phyloP scores from a whole-genome alignment of 2,888 invertebrate genomes.

The Dendrolimus houi region DNA sequence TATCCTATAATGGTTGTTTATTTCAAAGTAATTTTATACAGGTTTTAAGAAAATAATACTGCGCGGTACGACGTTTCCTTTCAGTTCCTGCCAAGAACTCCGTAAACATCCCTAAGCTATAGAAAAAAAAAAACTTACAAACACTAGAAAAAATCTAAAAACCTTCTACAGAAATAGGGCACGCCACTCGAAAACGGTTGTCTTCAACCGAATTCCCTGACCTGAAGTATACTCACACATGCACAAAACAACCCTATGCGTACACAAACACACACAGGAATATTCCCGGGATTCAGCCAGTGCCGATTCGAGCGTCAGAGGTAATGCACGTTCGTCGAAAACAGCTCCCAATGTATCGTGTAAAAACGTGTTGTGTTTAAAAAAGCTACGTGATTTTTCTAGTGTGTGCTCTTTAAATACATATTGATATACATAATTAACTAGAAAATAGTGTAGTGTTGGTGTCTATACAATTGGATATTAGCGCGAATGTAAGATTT shows the following conservation, averaged over 20 bases:
- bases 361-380: not conserved
- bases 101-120: too few species aligned
- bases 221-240: not conserved
- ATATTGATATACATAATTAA: too few species aligned
- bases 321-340: not conserved
- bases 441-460: not conserved
- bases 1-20: too few species aligned
- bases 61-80: too few species aligned
- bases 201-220: not conserved
- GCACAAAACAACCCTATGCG: not conserved
- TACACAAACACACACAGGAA: not conserved
- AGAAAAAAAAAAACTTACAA: not conserved
- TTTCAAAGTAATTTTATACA: too few species aligned
- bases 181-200: not conserved
- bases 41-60: too few species aligned
- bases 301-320: not conserved
- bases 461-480: not conserved
- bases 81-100: too few species aligned
- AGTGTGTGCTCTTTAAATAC: too few species aligned
- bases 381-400: too few species aligned
- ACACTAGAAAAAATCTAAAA: not conserved
- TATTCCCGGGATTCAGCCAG: not conserved
- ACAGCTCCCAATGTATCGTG: not conserved
- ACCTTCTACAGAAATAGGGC: not conserved
- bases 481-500: not conserved